These are phyloP conservation scores for Ceratina australensis DNA, from an alignment of 1,140 invertebrate species.

Conservation along the genomic window DNA sequence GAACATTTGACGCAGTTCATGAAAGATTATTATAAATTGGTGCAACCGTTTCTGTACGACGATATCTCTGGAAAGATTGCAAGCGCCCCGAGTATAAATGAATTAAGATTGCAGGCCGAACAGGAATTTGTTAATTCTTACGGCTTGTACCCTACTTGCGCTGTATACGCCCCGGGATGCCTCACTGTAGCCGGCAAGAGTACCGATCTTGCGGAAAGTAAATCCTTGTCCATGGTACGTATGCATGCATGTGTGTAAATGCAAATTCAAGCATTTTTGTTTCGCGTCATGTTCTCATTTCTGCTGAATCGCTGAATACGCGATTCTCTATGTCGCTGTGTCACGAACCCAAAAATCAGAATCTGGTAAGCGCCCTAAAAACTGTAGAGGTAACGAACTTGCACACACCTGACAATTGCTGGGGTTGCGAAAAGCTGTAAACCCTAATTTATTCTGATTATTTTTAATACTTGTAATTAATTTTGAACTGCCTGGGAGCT, in stretches of 20 bases:
- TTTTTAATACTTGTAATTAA: background rate
- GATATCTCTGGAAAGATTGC: too few species aligned
- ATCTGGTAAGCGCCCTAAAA: too few species aligned
- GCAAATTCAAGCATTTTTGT: slow-evolving; percentile 2
- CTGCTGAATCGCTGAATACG: background rate
- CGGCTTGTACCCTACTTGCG: slow-evolving; percentile 26
- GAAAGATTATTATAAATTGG: background rate
- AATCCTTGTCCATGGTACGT: slow-evolving; percentile 47
- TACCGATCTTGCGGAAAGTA: slow-evolving; percentile 16
- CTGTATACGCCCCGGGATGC: slow-evolving; percentile 41
- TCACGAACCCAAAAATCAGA: too few species aligned
- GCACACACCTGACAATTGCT: too few species aligned
- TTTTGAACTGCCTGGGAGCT: background rate
- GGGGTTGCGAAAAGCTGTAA: background rate
- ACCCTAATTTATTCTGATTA: background rate
- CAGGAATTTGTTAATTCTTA: slow-evolving; percentile 37
- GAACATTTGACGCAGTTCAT: slow-evolving; percentile 6
- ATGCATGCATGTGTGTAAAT: background rate
- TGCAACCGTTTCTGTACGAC: background rate
- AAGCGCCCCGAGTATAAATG: background rate
- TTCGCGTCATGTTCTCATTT: too few species aligned
- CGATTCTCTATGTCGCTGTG: background rate
- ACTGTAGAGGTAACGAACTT: too few species aligned
- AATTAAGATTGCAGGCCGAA: slow-evolving; percentile 7
- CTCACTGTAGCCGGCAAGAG: slow-evolving; percentile 33